phyloP scores from a whole-genome alignment of 2,888 invertebrate species.

The Agrochola macilenta region DNA sequence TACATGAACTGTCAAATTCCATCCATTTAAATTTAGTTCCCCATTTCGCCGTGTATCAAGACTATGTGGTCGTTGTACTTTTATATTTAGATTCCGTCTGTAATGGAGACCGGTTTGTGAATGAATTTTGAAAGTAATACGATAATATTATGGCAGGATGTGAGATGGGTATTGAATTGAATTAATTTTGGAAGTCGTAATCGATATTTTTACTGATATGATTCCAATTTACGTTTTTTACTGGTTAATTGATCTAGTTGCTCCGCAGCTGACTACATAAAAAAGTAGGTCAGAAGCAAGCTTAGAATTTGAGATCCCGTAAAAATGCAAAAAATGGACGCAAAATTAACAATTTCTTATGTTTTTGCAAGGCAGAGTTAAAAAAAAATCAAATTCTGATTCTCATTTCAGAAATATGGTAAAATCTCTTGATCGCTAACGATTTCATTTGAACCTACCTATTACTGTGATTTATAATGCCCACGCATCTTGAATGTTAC shows the following conservation, averaged over 20 bases:
- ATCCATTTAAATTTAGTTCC: slow-evolving; percentile 12
- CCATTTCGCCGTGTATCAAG: slow-evolving; percentile 4
- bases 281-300: background rate
- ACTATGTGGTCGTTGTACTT: background rate
- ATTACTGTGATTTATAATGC: background rate
- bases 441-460: background rate
- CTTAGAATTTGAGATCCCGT: too few species aligned
- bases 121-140: slow-evolving; percentile 56
- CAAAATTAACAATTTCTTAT: too few species aligned
- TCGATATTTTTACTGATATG: slow-evolving; percentile 21
- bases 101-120: slow-evolving; percentile 47
- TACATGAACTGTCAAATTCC: slow-evolving; percentile 22
- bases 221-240: background rate
- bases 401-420: background rate
- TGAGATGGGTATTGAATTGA: slow-evolving; percentile 48
- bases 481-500: background rate
- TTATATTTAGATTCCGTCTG: slow-evolving; percentile 16
- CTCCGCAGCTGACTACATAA: background rate
- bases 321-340: background rate
- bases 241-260: slow-evolving; percentile 5
- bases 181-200: slow-evolving; percentile 32
- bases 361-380: too few species aligned
- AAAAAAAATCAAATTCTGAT: background rate
- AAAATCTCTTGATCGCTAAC: background rate
- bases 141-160: slow-evolving; percentile 41